phyloP scores from a whole-genome alignment of 2,797 vertebrate species.

The Aphelocoma californica region DNA sequence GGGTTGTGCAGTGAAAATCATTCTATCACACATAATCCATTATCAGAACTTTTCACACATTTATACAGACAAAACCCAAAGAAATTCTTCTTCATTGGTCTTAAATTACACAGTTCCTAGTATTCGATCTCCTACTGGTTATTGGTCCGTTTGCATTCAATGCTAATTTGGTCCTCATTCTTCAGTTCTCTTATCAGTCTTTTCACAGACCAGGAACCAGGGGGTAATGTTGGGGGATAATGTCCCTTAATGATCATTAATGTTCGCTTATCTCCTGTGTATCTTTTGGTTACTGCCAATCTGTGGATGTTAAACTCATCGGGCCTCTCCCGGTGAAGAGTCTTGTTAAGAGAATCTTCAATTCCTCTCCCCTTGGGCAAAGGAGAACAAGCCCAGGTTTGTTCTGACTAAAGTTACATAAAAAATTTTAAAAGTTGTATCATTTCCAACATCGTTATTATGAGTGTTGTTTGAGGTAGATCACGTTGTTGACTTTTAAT shows the following conservation, averaged over 20 bases:
- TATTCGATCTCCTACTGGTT: not conserved
- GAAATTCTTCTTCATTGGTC: not conserved
- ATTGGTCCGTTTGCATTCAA: not conserved
- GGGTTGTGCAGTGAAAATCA: not conserved
- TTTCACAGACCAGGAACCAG: not conserved
- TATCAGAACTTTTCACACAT: not conserved
- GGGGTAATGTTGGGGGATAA: accelerated
- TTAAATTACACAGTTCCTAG: not conserved
- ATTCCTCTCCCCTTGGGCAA: not conserved
- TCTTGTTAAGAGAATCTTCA: not conserved
- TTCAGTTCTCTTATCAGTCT: not conserved
- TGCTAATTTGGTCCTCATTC: not conserved
- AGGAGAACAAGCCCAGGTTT: not conserved
- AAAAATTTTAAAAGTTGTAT: not conserved
- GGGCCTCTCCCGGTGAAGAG: not conserved
- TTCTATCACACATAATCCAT: not conserved
- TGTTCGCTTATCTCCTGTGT: not conserved
- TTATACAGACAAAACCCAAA: not conserved
- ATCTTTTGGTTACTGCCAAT: not conserved
- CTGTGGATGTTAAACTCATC: not conserved
- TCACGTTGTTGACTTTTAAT: not conserved
- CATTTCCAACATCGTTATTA: not conserved
- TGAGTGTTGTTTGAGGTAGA: not conserved
- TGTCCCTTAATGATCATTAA: not conserved
- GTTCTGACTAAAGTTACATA: not conserved